A percentile compares a stretch with the other conserved stretches of the same genome.
These are phyloP conservation scores for Catharus minimus DNA, from an alignment of 2,113 vertebrate species.

Conservation along the genomic window DNA sequence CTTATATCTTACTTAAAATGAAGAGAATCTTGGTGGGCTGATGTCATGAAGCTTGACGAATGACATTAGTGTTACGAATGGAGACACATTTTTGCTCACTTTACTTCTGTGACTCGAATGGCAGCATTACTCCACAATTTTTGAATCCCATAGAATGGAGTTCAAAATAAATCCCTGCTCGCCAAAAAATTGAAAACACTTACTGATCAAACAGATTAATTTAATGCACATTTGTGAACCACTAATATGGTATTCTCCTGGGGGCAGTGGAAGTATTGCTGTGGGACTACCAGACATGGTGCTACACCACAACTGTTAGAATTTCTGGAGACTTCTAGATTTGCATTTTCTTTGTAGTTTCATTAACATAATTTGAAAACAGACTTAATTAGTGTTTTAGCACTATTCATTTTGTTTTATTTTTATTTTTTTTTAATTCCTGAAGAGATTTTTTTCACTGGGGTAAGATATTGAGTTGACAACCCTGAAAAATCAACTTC, in stretches of 20 bases:
- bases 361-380: slow-evolving; percentile 68
- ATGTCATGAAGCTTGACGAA: background rate
- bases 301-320: slow-evolving; percentile 35
- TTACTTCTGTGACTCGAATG: slow-evolving; percentile 3
- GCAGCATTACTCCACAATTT: background rate
- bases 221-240: slow-evolving; percentile 62
- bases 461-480: background rate
- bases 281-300: slow-evolving; percentile 56
- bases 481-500: background rate
- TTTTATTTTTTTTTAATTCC: slow-evolving; percentile 5
- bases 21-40: slow-evolving; percentile 47
- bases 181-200: slow-evolving; percentile 14
- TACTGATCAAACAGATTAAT: slow-evolving; percentile 70
- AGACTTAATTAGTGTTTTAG: slow-evolving; percentile 67
- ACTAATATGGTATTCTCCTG: slow-evolving; percentile 56
- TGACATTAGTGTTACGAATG: background rate
- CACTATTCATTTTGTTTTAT: slow-evolving; percentile 19
- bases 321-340: slow-evolving; percentile 67
- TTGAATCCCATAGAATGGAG: background rate
- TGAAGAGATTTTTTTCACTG: background rate
- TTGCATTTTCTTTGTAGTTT: slow-evolving; percentile 74
- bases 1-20: slow-evolving; percentile 62
- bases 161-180: slow-evolving; percentile 16
- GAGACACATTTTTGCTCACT: slow-evolving; percentile 14
- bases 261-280: background rate